phyloP scores from a whole-genome alignment of 2,888 invertebrate species.

The Periphyllus acericola region DNA sequence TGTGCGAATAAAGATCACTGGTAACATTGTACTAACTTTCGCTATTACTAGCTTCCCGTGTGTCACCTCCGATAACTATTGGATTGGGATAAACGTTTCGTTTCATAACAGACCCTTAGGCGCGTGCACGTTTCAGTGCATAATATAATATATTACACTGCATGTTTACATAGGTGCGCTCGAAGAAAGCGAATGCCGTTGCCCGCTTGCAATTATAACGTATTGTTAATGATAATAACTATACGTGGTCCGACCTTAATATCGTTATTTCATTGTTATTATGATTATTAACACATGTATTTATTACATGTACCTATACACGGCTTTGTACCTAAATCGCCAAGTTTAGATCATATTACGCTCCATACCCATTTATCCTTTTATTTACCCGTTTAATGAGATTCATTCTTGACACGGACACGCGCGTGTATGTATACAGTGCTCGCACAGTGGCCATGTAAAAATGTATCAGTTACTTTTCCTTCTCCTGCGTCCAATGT shows the following conservation, averaged over 20 bases:
- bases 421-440: too few species aligned
- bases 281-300: too few species aligned
- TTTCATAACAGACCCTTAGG: not conserved
- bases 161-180: not conserved
- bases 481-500: too few species aligned
- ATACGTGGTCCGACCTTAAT: not conserved
- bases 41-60: constrained; percentile 36
- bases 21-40: constrained; percentile 23
- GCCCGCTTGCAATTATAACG: not conserved
- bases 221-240: not conserved
- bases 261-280: too few species aligned
- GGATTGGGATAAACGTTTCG: not conserved
- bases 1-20: constrained; percentile 13
- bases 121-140: not conserved
- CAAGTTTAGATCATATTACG: too few species aligned
- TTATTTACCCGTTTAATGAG: too few species aligned
- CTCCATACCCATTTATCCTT: too few species aligned
- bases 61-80: constrained; percentile 1
- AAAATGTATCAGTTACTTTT: too few species aligned
- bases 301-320: too few species aligned
- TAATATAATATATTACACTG: not conserved
- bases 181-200: not conserved
- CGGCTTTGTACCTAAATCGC: too few species aligned
- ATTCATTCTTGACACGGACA: too few species aligned
- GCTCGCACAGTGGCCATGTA: too few species aligned